phyloP scores from a whole-genome alignment of 2,797 vertebrate genomes.

The Ctenopoma multispine region DNA sequence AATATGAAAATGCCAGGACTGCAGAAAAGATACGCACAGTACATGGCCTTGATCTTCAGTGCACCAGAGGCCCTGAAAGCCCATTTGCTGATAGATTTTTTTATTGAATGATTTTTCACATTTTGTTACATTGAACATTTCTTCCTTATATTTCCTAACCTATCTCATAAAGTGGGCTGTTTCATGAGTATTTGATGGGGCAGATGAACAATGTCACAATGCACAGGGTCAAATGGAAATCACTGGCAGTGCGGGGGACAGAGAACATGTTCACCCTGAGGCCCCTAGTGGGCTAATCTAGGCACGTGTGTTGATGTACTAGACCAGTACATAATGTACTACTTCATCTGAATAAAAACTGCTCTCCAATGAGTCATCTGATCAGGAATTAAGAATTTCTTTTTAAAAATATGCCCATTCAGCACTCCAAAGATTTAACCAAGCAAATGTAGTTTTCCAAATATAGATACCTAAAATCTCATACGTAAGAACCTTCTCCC shows the following conservation, averaged over 20 bases:
- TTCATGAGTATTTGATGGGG: slow-evolving; percentile 42
- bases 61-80: not conserved
- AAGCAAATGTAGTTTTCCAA: not conserved
- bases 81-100: not conserved
- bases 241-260: slow-evolving; percentile 40
- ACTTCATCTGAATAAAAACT: slow-evolving; percentile 52
- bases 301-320: slow-evolving; percentile 38
- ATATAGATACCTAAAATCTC: slow-evolving; percentile 6
- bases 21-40: not conserved
- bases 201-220: slow-evolving; percentile 59
- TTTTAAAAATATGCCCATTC: slow-evolving; percentile 4
- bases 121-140: not conserved
- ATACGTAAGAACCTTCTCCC: slow-evolving; percentile 25
- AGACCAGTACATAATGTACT: slow-evolving; percentile 47
- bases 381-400: slow-evolving; percentile 16
- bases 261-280: slow-evolving; percentile 67
- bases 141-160: slow-evolving; percentile 1
- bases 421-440: not conserved
- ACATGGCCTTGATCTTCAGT: not conserved
- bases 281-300: slow-evolving; percentile 40
- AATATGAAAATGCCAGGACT: slow-evolving; percentile 24
- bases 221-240: slow-evolving; percentile 54
- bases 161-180: slow-evolving; percentile 12
- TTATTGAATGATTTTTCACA: not conserved
- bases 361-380: slow-evolving; percentile 34